Evolutionary conservation across 2,113 vertebrate genomes (phyloP), one percentile per base, ranked within the genome.

Genomic region (Nyctereutes procyonoides): DNA sequence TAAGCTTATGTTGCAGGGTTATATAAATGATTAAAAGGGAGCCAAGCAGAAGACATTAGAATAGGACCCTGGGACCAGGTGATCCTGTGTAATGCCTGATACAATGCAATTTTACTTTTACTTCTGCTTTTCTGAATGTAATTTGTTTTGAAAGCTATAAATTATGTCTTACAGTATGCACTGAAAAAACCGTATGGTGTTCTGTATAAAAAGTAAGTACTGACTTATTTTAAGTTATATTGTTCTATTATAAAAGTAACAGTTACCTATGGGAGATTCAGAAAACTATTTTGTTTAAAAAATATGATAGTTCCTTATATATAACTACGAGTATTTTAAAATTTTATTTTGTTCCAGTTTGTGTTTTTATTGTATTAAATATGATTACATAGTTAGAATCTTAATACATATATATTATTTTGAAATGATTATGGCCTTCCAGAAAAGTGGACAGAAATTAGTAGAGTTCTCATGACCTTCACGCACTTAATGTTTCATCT

Each of bases 141-240:
- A 88, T 97, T 86, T 97, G 32, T 97, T 97, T 96, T 98, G n/a
- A 93, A 93, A 94, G 12, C 53, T 97, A 53, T 96, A 71, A 96
- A 96, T 98, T 97, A 80, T 74, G 95, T 98, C 98, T 99, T 99
- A 96, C 98, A 99, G 99, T 99, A 99, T 98, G 99, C 99, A 30
- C 96, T 99, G 98, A 99, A 99, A 98, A 99, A 99, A 88, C 99
- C 99, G 4, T 99, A 99, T 94, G 99, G 99, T 22, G 98, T 99
- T 16, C 97, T 99, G 2, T 99, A 99, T 98, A 99, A 99, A 98
- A 99, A 99, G 99, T 99, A 99, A 99, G 99, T 99, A 22, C 71
- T 8, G 1, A 82, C 69, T 71, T 88, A 22, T 51, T 98, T 97
- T 97, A 77, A 20, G 56, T 58, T 58, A 58, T 53, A 90, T 87